These are phyloP conservation scores for Xanthorhoe spadicearia DNA, from an alignment of 2,888 invertebrate genomes.

Conservation along the genomic window DNA sequence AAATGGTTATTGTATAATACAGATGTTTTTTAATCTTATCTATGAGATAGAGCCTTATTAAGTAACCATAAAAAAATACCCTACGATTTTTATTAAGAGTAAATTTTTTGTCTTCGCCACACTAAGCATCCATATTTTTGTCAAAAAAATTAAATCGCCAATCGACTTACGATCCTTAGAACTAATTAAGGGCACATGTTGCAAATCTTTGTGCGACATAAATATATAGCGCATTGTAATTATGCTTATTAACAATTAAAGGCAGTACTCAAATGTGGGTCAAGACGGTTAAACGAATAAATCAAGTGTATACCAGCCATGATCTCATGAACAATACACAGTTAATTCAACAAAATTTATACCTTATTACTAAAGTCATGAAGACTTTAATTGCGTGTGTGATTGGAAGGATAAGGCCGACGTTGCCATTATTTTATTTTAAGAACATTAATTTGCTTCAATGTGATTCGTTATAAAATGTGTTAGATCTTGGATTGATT, in stretches of 20 bases:
- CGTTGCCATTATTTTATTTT: conserved; percentile 77
- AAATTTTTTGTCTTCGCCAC: no score
- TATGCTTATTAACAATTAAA: conserved; percentile 84
- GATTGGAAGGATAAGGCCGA: conserved; percentile 58
- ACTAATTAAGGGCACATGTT: background rate
- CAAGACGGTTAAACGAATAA: conserved; percentile 83
- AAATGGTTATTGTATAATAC: no score
- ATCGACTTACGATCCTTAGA: background rate
- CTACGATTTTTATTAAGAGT: no score
- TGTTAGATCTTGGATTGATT: conserved; percentile 11
- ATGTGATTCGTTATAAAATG: conserved; percentile 45
- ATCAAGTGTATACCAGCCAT: conserved; percentile 73
- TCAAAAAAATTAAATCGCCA: no score
- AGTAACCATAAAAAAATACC: no score
- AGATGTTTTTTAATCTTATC: no score
- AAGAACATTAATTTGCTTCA: conserved; percentile 74
- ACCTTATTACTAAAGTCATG: conserved; percentile 47
- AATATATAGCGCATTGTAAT: conserved; percentile 81
- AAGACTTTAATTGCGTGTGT: conserved; percentile 31
- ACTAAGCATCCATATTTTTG: no score
- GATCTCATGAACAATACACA: conserved; percentile 71
- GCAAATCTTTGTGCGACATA: conserved; percentile 16
- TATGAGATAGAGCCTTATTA: no score
- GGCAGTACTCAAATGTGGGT: conserved; percentile 80
- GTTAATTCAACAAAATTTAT: conserved; percentile 41